Conservation (phyloP, 2,797 vertebrate species). For the Notolepis coatsorum region DNA sequence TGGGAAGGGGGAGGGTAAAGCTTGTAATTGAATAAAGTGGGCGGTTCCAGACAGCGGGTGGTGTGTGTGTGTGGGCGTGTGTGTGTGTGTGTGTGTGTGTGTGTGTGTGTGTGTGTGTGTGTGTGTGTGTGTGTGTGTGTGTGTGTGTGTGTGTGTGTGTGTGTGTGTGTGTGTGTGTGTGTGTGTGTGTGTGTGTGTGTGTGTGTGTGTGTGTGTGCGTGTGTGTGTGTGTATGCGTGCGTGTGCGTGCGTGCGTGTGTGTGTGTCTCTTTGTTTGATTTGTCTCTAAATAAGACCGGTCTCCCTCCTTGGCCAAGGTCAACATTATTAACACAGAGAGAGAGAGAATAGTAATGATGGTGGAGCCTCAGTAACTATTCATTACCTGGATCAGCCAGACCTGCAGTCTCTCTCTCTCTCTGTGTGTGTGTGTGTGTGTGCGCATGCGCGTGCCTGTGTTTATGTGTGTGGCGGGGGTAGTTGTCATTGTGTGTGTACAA, state of each 20-base stretch:
- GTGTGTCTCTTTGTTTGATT: slow-evolving; percentile 33
- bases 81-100: neutral
- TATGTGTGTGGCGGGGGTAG: neutral
- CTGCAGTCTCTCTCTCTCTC: slow-evolving; percentile 8
- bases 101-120: slow-evolving; percentile 31
- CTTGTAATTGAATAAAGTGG: slow-evolving; percentile 31
- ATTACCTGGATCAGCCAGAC: slow-evolving; percentile 52
- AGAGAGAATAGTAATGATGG: slow-evolving; percentile 57
- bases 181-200: slow-evolving; percentile 14
- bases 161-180: slow-evolving; percentile 37
- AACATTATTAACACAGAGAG: slow-evolving; percentile 53
- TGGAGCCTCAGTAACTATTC: slow-evolving; percentile 76
- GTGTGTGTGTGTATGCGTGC: slow-evolving; percentile 16
- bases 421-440: slow-evolving; percentile 17
- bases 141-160: neutral
- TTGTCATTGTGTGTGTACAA: neutral
- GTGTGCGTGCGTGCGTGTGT: neutral
- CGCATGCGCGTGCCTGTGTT: slow-evolving; percentile 20
- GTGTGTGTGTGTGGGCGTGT: slow-evolving; percentile 19
- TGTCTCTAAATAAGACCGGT: slow-evolving; percentile 19
- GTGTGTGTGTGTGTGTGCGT: neutral
- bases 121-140: slow-evolving; percentile 19
- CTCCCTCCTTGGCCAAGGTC: slow-evolving; percentile 67
- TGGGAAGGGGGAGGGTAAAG: neutral
- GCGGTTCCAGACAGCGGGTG: neutral